Conservation (phyloP, 2,113 vertebrate genomes). For the Oryzias woworae region DNA sequence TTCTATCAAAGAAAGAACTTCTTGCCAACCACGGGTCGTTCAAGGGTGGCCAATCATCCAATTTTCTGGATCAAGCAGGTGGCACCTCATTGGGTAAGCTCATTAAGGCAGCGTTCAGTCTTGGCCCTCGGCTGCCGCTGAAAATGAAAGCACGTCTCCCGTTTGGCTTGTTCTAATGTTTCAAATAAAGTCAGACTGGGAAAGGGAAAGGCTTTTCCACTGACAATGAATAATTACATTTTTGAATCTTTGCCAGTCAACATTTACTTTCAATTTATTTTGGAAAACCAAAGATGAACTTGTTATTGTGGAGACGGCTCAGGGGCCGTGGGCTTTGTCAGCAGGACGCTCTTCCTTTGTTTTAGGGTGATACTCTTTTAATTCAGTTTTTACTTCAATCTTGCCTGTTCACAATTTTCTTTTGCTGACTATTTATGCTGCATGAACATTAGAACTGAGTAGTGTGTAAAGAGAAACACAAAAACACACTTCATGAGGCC, state of each 20-base stretch:
- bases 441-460: conserved; percentile 63
- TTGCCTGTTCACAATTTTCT: conserved; percentile 44
- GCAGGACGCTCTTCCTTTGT: conserved; percentile 57
- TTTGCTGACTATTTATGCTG: conserved; percentile 60
- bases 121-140: conserved; percentile 57
- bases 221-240: conserved; percentile 54
- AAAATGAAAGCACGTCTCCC: conserved; percentile 63
- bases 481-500: conserved; percentile 2
- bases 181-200: conserved; percentile 46
- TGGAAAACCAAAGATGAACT: conserved; percentile 35
- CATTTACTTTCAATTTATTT: conserved; percentile 46
- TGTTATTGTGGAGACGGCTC: conserved; percentile 47
- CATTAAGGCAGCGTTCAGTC: conserved; percentile 69
- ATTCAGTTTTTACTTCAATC: conserved; percentile 38
- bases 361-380: conserved; percentile 45
- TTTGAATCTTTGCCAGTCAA: conserved; percentile 53
- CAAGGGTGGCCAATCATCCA: conserved; percentile 72
- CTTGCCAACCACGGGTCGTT: conserved; percentile 59
- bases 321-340: conserved; percentile 48
- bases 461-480: conserved; percentile 13
- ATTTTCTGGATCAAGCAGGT: conserved; percentile 75
- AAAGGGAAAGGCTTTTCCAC: conserved; percentile 39
- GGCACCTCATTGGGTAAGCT: conserved; percentile 70
- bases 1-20: background rate
- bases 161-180: conserved; percentile 49